Conservation (phyloP, 2,888 invertebrate genomes). For the Calliphora vomitoria region DNA sequence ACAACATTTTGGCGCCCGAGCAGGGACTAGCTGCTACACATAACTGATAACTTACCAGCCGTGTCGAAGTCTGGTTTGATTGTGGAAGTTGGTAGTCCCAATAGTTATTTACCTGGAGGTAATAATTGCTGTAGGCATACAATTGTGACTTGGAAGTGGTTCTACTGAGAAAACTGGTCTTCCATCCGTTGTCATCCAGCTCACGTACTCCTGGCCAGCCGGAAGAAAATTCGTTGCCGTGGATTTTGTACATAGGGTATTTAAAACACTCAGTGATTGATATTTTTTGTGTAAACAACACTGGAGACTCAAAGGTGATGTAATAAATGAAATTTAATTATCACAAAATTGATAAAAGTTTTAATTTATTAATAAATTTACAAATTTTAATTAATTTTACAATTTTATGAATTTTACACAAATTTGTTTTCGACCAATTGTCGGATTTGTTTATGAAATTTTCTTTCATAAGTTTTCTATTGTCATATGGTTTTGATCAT, state of each 20-base stretch:
- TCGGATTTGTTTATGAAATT: neutral
- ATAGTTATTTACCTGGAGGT: neutral
- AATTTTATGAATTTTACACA: too few species aligned
- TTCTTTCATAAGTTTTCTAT: too few species aligned
- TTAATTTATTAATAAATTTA: neutral
- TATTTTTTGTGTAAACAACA: neutral
- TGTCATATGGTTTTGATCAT: neutral
- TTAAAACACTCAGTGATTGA: conserved; percentile 5
- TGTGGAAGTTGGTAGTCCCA: conserved; percentile 6
- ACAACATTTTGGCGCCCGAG: too few species aligned
- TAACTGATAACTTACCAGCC: neutral
- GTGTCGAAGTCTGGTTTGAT: neutral
- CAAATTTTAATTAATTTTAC: too few species aligned
- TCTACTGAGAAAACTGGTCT: neutral
- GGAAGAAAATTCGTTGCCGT: neutral
- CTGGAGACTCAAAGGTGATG: neutral
- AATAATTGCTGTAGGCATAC: neutral
- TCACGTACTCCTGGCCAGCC: conserved; percentile 7
- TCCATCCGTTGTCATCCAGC: neutral
- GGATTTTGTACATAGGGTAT: conserved; percentile 3
- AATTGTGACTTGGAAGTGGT: neutral
- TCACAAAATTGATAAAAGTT: neutral
- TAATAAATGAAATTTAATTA: too few species aligned
- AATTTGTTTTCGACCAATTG: neutral
- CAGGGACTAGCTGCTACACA: conserved; percentile 1